Evolutionary conservation across 2,888 invertebrate genomes (phyloP), one percentile per base, ranked within the genome.

Genomic region (Choristoneura rosaceana): DNA sequence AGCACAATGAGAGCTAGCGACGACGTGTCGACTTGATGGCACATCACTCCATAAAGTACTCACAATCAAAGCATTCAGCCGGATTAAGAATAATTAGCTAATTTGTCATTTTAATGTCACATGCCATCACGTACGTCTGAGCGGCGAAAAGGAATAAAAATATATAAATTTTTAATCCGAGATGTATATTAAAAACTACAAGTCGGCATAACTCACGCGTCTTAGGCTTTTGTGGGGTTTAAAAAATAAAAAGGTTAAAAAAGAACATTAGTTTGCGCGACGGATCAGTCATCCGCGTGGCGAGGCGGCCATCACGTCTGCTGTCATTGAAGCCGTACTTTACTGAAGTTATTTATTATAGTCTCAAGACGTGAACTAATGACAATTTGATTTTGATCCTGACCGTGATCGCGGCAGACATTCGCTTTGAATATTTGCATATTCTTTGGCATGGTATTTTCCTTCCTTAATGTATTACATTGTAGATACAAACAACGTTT

Each of bases 41-140:
- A 82, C 90, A 86, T 88, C 89, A 89, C 82, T 88, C 85, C 79
- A 77, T 69, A 68, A 73, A 71, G 76, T 75, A 71, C 69, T 76
- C 82, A 84, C 86, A 85, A 89, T 91, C 90, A 90, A 89, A 88
- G 87, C 88, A 86, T 90, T 91, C 89, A 88, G 79, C 75, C 87
- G 90, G 92, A 92, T 92, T 87, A 91, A 92, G 92, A 93, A 92
- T 93, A 94, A 94, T 94, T 93, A 93, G 90, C 88, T 89, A 89
- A 94, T 94, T 93, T 92, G 89, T 94, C 93, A 93, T 93, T 93
- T 93, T 92, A 92, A 93, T 92, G 93, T 93, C 92, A 92, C 93
- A 93, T 93, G 92, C 93, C 94, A 89, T 91, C 94, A 93, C 94
- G 93, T 92, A 85, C 78, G 79, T 80, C 79, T 79, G 76, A 81